Base-by-base conservation (phyloP, 2,113 vertebrate species). In the Cettia cetti region DNA sequence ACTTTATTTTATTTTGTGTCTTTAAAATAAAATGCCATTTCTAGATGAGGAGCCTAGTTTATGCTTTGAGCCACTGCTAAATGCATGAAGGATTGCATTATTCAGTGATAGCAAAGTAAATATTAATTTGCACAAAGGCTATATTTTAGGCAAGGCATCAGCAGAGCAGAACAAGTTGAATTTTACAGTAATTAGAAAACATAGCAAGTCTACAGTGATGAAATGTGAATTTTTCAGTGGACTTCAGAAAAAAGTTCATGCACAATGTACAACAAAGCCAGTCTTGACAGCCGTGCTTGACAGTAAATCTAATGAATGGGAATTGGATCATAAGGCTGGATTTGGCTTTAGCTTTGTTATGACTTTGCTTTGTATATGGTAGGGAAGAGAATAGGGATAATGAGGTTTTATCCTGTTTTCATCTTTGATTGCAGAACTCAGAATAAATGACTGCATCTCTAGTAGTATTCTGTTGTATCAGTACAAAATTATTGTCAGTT, bases 161-260 rank as follows among this genome's bases (percentile, higher is more conserved):
- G 47, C 50, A 69, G 84, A 91, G 64, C 61, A 97, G 82, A 97
- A 72, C 37, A 60, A 89, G 85, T 45, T 37, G 65, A 86, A 90
- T 86, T 54, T 92, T 72, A 64, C 60, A 35, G 63, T 79, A 97
- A 97, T 97, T 97, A 96, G 71, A 60, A 96, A 96, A 33, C 54
- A 79, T 56, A 89, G 52, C 31, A 82, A 61, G 54, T 80, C 52
- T 39, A 37, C 82, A 24, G 20, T 59, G 71, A 70, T 94, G 65
- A 92, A 97, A 74, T 76, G 44, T 93, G 78, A 95, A 78, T 68
- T 42, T 95, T 95, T 94, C 87, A 77, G 89, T 82, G 68, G 39
- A 60, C 66, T 90, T 93, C 50, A 80, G 45, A 47, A 86, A 95
- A 80, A 90, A 54, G 45, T 86, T 84, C 85, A 82, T 83, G 37